Percentiles rank a stretch among this genome's conserved stretches.
Evolutionary conservation across 1,140 invertebrate genomes (phyloP).

Genomic region (Oryctes rhinoceros): DNA sequence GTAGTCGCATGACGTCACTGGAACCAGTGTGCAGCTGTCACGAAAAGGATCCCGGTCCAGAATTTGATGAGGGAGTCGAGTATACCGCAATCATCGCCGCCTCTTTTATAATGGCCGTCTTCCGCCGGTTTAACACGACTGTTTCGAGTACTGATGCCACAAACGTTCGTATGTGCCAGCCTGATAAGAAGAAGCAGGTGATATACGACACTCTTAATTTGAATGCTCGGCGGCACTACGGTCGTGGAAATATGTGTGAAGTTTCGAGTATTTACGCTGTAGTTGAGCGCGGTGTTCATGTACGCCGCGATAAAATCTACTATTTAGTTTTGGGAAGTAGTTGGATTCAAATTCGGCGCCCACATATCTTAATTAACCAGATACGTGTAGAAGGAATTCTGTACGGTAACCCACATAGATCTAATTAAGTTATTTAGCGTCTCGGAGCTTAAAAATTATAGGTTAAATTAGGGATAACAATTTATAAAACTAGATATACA

Average conservation of each 20-base stretch:
- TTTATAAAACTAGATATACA: neutral
- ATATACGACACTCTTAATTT: conserved; percentile 45
- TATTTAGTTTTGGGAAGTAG: neutral
- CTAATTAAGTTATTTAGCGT: conserved; percentile 1
- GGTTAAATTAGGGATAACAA: too few species aligned
- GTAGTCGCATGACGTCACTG: conserved; percentile 47
- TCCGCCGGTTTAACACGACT: conserved; percentile 26
- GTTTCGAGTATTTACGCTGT: neutral
- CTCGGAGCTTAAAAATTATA: neutral
- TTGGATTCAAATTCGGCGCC: neutral
- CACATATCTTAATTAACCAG: conserved; percentile 5
- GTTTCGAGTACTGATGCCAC: neutral
- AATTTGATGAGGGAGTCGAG: conserved; percentile 46
- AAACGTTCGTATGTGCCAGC: conserved; percentile 12
- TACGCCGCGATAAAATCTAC: neutral
- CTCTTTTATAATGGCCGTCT: conserved; percentile 46
- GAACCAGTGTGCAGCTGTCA: conserved; percentile 48
- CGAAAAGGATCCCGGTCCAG: conserved; percentile 49
- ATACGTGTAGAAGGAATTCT: neutral
- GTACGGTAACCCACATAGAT: neutral
- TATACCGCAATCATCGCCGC: conserved; percentile 38
- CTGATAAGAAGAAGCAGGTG: conserved; percentile 27
- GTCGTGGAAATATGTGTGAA: conserved; percentile 23
- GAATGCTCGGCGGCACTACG: neutral
- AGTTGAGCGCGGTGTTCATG: neutral